phyloP scores from a whole-genome alignment of 1,140 invertebrate species.

The Triops longicaudatus region DNA sequence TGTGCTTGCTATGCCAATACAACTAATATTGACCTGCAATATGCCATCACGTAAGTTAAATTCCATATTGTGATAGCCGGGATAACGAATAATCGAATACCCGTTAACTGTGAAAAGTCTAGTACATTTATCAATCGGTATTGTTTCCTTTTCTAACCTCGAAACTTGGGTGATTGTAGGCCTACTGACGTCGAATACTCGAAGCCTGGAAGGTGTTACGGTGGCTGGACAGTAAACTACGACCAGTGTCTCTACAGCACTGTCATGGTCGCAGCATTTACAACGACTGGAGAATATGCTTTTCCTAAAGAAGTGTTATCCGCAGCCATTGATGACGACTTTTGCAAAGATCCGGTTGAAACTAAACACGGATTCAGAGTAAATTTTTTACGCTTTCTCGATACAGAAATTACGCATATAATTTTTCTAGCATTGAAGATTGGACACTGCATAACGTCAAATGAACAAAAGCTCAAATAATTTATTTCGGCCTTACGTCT shows the following conservation, averaged over 20 bases:
- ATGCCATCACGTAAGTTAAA: not conserved
- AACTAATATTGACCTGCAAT: not conserved
- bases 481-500: no score
- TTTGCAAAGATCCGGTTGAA: not conserved
- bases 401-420: not conserved
- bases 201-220: not conserved
- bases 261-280: not conserved
- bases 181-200: not conserved
- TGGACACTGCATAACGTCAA: no score
- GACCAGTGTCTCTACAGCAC: not conserved
- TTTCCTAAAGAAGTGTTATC: not conserved
- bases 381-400: not conserved
- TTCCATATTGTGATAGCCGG: not conserved
- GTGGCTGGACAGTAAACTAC: not conserved
- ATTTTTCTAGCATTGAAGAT: no score
- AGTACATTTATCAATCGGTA: no score
- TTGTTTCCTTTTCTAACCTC: no score
- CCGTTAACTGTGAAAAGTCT: no score
- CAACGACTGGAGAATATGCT: not conserved
- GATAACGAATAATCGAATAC: no score
- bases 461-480: no score
- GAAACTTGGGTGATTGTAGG: not conserved
- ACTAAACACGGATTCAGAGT: not conserved
- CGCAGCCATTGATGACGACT: not conserved
- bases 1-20: not conserved